Conservation (phyloP, 2,888 invertebrate genomes). For the Spicauda simplicius region DNA sequence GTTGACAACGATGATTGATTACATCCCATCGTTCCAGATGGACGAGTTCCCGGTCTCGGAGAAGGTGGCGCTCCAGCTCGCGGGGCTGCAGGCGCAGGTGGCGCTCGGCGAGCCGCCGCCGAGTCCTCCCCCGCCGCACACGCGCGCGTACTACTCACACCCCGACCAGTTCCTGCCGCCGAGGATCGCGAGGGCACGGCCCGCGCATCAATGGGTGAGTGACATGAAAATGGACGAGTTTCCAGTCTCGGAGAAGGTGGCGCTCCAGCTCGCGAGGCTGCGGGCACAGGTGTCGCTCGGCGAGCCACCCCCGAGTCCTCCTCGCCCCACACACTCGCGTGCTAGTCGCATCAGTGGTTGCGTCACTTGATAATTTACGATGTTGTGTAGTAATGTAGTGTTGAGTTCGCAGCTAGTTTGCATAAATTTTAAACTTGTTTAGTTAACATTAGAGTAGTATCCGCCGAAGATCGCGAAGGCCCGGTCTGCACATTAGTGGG, state of each 20-base stretch:
- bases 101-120: slow-evolving; percentile 93
- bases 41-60: slow-evolving; percentile 98
- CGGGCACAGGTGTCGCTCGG: slow-evolving; percentile 98
- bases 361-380: too few relatives aligned
- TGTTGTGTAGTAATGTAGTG: too few relatives aligned
- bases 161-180: slow-evolving; percentile 96
- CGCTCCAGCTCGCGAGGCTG: slow-evolving; percentile 95
- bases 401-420: too few relatives aligned
- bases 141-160: slow-evolving; percentile 94
- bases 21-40: slow-evolving; percentile 81
- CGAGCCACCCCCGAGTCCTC: slow-evolving; percentile 89
- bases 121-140: slow-evolving; percentile 89
- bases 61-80: slow-evolving; percentile 96
- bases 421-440: too few relatives aligned
- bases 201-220: slow-evolving; percentile 92
- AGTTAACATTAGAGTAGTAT: too few relatives aligned
- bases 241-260: slow-evolving; percentile 97
- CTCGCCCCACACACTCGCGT: slow-evolving; percentile 91
- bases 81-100: slow-evolving; percentile 97
- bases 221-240: slow-evolving; percentile 88
- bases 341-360: slow-evolving; percentile 95
- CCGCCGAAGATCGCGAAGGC: slow-evolving; percentile 92
- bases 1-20: background rate
- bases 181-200: slow-evolving; percentile 90
- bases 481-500: slow-evolving; percentile 93